Base-by-base conservation (phyloP, 2,888 invertebrate species). In the Netelia virgata region DNA sequence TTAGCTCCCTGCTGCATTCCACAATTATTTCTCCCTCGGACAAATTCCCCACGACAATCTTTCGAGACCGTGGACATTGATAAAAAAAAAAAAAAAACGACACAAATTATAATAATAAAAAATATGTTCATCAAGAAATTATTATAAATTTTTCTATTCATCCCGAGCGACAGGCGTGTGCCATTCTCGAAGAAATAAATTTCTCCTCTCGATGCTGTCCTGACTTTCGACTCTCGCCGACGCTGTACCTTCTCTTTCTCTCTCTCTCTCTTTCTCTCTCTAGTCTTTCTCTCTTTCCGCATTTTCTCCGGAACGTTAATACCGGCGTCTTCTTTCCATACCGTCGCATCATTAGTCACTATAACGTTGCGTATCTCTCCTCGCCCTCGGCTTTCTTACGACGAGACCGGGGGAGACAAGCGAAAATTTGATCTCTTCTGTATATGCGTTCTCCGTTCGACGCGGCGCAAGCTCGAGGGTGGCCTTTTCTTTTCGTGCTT, bases 321-420 rank as follows among this genome's bases (percentile, higher is more conserved):
- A 63, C 53, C 78, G 79, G 79, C 82, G 72, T 82, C 81, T 73
- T 53, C 64, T 83, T 74, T 43, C 43, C 53, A 83, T 68, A 64
- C 76, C 83, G 79, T 59, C 69, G 85, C 82, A 90, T 91, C 92
- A 92, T 92, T 92, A 92, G 91, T 92, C 92, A 92, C 87, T 88
- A 84, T 87, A 86, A 82, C 84, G 86, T 78, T 85, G 87, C 89
- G 87, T 89, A 89, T 87, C 88, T 86, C 73, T 55, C 66, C 47
- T 50, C 47, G 23, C 57, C 72, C 3, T 80, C 72, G 82, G 83
- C 80, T 63, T 87, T 82, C 82, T 84, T 76, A 84, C 81, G 70
- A 75, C 23, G 66, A 76, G 63, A 64, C 50, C 23, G 53, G 28
- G 20, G 36, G 23, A 79, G 83, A 87, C 86, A 87, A 85, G 88